Evolutionary conservation across 2,797 vertebrate genomes (phyloP).

Genomic region (Coendou prehensilis): DNA sequence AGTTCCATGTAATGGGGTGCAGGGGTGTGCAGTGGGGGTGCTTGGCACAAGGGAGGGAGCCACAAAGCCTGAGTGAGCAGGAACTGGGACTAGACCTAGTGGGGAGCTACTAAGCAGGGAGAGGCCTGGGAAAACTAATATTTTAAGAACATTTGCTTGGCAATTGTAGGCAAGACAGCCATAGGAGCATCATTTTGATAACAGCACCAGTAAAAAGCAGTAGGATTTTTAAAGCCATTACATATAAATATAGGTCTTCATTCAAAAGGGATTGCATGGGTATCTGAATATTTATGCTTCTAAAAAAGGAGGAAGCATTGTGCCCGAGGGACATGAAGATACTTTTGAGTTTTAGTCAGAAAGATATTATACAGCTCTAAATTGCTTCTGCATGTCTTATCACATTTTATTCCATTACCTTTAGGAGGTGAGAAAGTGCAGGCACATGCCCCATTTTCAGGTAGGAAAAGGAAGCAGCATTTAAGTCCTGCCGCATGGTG

Average conservation of each 20-base stretch:
- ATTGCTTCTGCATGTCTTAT: constrained; percentile 46
- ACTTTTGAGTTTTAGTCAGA: constrained; percentile 53
- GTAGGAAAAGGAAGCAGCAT: not conserved
- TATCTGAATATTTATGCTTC: constrained; percentile 75
- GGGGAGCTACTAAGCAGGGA: not conserved
- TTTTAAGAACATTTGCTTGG: constrained; percentile 26
- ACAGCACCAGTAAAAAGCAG: constrained; percentile 33
- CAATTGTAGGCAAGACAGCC: constrained; percentile 6
- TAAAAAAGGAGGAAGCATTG: constrained; percentile 29
- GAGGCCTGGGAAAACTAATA: not conserved
- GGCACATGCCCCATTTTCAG: not conserved
- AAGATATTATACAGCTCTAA: constrained; percentile 15
- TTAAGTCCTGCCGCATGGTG: not conserved
- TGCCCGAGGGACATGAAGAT: constrained; percentile 10
- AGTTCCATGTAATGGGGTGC: not conserved
- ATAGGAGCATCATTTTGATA: constrained; percentile 51
- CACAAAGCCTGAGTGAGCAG: not conserved
- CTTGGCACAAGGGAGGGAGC: too few relatives aligned
- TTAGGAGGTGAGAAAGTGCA: not conserved
- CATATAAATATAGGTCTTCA: constrained; percentile 59
- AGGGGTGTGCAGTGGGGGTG: too few relatives aligned
- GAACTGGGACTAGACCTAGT: not conserved
- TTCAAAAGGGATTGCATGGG: constrained; percentile 39
- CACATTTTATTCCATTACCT: constrained; percentile 50
- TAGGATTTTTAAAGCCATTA: constrained; percentile 61